Evolutionary conservation across 2,888 invertebrate genomes (phyloP), one percentile per base, ranked within the genome.

Genomic region (Metalampra italica): DNA sequence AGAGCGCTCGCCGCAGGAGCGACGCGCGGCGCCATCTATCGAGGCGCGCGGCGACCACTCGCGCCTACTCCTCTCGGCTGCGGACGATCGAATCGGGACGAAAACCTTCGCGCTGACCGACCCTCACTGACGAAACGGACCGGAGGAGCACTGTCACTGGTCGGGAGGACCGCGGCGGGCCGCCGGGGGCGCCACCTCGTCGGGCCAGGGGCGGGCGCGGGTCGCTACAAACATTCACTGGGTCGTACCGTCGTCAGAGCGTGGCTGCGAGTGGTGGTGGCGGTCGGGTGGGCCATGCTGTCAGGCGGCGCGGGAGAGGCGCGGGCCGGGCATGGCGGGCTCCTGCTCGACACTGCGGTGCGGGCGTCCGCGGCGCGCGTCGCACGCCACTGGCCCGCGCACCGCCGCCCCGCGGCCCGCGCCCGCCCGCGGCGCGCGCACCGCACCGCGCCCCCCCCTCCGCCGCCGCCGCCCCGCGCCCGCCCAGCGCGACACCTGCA

Each of bases 311-410:
- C 87, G 86, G 76, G 75, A 80, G 76, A 84, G 82, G 85, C 88
- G 88, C 88, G 85, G 82, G 86, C 87, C 88, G 85, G 85, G 88
- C 88, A 88, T 88, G 88, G 85, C 88, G 86, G 85, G 82, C 77
- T 84, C 67, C 81, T 82, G 86, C 85, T 86, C 87, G 86, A 85
- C 86, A 85, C 87, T 86, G 86, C 81, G 84, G 84, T 82, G 86
- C 86, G 86, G 86, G 82, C 87, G 87, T 84, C 84, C 85, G 87
- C 86, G 85, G 87, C 88, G 86, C 86, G 84, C 82, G 78, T 85
- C 84, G 82, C 87, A 87, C 87, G 83, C 85, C 87, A 86, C 87
- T 86, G 85, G 77, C 70, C 77, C 79, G 82, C 85, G 80, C 82
- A 77, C 78, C 76, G 75, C 77, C 82, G 68, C 75, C 71, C 67